phyloP scores from a whole-genome alignment of 1,140 invertebrate genomes.

The Thaumatotibia leucotreta region DNA sequence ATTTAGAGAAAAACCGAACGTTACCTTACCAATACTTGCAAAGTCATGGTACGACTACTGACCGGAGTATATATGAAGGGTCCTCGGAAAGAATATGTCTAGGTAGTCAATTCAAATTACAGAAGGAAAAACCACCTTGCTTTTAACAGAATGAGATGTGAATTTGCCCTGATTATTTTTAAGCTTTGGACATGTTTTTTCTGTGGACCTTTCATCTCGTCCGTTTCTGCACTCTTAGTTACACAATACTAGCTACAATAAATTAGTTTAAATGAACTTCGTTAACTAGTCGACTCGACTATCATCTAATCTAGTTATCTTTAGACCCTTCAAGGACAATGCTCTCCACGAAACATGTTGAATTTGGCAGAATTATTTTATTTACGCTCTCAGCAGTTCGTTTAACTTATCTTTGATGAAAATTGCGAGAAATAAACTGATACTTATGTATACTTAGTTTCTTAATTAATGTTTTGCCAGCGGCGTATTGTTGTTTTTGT shows the following conservation, averaged over 20 bases:
- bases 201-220: too few relatives aligned
- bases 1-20: too few relatives aligned
- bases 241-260: not conserved
- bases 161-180: too few relatives aligned
- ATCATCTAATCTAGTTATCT: not conserved
- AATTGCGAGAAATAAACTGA: not conserved
- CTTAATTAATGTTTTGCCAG: not conserved
- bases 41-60: too few relatives aligned
- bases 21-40: too few relatives aligned
- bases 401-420: slow-evolving; percentile 1
- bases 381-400: not conserved
- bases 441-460: not conserved
- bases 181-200: too few relatives aligned
- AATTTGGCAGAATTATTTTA: not conserved
- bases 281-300: not conserved
- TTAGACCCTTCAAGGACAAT: not conserved
- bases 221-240: too few relatives aligned
- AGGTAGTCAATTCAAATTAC: too few relatives aligned
- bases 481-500: not conserved
- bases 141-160: too few relatives aligned
- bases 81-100: too few relatives aligned
- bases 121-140: too few relatives aligned
- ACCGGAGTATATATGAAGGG: too few relatives aligned
- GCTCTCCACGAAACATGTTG: not conserved
- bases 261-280: not conserved